Base-by-base conservation (phyloP, 1,140 invertebrate genomes). In the Sitodiplosis mosellana region DNA sequence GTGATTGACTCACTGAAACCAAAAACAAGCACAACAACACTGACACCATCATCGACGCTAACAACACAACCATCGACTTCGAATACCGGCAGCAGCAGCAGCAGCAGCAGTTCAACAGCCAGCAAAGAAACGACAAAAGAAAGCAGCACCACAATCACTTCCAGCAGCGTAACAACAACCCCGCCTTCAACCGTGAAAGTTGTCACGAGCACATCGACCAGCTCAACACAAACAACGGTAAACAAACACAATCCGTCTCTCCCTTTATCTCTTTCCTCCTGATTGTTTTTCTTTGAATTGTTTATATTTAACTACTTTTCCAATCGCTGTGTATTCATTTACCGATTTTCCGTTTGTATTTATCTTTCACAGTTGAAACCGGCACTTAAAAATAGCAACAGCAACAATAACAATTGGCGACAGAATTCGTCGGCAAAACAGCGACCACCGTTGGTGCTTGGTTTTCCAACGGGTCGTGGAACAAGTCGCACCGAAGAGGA, bases 371-470 rank as follows among this genome's bases (percentile, higher is more conserved):
- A 27, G 27, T 27, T 27, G 27, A 27, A 27, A 27, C 27, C 27
- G 27, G 27, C 27, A 27, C 27, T 27, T 10, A 27, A 27, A 27
- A 27, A 27, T 27, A 27, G 10, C 10, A 38, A 38, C 36, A 27
- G 10, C 10, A 38, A 38, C 36, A 38, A 38, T 17, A 43, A 43
- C 6, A 43, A 43, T 43, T 61, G 65, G 45, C 69, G 66, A 51
- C 55, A 58, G 38, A 45, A 61, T 59, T 51, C 59, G 53, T 49
- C 45, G 47, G 48, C 41, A 53, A 71, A 71, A 34, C 75, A 76
- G 22, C 66, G 77, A 50, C 81, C 81, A 42, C 79, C 82, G 0
- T 60, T 85, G 22, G 76, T 85, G 1, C 69, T 83, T 52, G 79
- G 76, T 34, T 80, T 75, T 55, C 79, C 80, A 1, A 67, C 71